These are phyloP conservation scores for Epizoanthus rinbou DNA, from an alignment of 92 coral and sea anemone genomes.

Conservation along the genomic window DNA sequence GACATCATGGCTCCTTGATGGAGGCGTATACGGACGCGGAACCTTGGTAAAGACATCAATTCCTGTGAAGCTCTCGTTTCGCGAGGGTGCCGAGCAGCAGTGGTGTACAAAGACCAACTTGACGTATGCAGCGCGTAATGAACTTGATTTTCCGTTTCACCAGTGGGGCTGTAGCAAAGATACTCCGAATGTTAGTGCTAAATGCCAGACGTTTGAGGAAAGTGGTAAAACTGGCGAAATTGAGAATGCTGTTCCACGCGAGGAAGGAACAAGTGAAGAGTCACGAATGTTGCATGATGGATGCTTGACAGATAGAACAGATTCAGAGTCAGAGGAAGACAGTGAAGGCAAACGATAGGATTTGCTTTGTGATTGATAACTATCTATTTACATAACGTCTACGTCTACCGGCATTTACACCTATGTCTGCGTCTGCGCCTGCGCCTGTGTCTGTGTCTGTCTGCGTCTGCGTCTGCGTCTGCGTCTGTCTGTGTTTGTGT, in stretches of 20 bases:
- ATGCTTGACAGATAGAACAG: constrained; percentile 1
- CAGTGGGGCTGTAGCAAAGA: constrained; percentile 20
- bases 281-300: constrained; percentile 16
- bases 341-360: background rate
- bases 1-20: constrained; percentile 12
- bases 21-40: constrained; percentile 12
- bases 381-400: background rate
- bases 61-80: constrained; percentile 10
- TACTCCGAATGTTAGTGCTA: background rate
- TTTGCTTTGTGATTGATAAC: background rate
- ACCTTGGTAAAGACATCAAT: background rate
- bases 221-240: background rate
- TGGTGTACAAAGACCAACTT: constrained; percentile 26
- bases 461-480: no score
- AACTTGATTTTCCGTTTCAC: background rate
- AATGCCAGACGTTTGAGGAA: constrained; percentile 30
- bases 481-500: no score
- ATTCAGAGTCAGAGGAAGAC: background rate
- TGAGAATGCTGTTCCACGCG: background rate
- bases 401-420: background rate
- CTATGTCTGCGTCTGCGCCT: no score
- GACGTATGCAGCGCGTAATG: background rate
- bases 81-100: constrained; percentile 22
- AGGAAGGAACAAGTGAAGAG: background rate
- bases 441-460: no score